A percentile compares a stretch with the other conserved stretches of the same genome.
These are phyloP conservation scores for Platalea minor DNA, from an alignment of 2,797 vertebrate species.

Conservation along the genomic window DNA sequence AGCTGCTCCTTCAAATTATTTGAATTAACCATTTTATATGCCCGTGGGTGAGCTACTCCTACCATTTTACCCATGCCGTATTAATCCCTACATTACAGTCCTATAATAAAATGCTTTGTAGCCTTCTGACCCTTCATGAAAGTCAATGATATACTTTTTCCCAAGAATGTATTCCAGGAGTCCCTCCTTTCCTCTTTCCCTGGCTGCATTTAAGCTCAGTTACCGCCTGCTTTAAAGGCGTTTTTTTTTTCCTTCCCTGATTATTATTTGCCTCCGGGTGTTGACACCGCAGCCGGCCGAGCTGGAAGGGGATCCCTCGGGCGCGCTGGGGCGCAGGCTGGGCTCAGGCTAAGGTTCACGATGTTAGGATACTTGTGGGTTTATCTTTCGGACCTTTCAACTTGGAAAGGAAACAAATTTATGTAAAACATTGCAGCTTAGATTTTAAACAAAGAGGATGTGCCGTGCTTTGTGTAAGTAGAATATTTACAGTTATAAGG, in stretches of 20 bases:
- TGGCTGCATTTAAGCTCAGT: background rate
- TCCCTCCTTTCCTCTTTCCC: background rate
- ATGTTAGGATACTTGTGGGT: background rate
- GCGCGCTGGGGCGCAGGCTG: background rate
- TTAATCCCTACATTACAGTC: background rate
- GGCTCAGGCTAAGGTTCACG: background rate
- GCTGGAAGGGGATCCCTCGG: background rate
- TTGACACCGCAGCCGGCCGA: background rate
- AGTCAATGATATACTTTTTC: background rate
- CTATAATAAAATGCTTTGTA: background rate
- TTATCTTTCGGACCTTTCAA: conserved; percentile 21
- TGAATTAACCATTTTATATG: background rate
- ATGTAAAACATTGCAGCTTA: conserved; percentile 27
- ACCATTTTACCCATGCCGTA: background rate
- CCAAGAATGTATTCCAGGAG: background rate
- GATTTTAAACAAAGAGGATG: conserved; percentile 64
- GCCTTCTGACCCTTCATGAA: background rate
- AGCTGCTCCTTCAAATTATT: background rate
- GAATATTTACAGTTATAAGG: conserved; percentile 61
- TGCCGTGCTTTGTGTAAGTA: background rate
- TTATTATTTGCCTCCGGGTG: background rate
- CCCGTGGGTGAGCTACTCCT: background rate
- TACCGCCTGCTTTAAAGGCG: background rate
- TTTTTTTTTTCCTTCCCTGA: background rate
- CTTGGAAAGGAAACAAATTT: conserved; percentile 36